Percentiles rank a stretch among this genome's conserved stretches.
These are phyloP conservation scores for Zootermopsis nevadensis DNA, from an alignment of 2,888 invertebrate genomes.

Conservation along the genomic window DNA sequence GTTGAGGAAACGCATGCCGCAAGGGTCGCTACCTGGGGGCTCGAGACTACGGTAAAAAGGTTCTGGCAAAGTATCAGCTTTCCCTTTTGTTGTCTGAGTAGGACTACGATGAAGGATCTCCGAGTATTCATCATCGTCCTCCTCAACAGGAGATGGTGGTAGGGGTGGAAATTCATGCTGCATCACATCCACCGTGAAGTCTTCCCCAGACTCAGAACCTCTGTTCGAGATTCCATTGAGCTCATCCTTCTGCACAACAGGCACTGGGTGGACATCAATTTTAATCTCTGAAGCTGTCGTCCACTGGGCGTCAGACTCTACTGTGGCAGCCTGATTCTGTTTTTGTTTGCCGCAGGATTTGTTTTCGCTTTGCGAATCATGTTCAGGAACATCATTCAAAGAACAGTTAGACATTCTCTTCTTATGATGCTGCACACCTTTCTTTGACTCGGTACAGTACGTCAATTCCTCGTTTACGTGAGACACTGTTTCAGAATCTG, in stretches of 20 bases:
- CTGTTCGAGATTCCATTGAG: neutral
- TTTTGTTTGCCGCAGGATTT: constrained; percentile 2
- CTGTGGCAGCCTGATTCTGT: constrained; percentile 40
- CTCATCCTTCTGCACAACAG: constrained; percentile 47
- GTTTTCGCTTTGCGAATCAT: neutral
- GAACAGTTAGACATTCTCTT: constrained; percentile 6
- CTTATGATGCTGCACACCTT: neutral
- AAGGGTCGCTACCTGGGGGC: constrained; percentile 56
- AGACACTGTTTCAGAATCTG: neutral
- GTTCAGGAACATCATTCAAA: neutral
- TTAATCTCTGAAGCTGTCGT: constrained; percentile 55
- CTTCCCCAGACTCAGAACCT: constrained; percentile 5
- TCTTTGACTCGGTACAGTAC: neutral
- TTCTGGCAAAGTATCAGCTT: constrained; percentile 56
- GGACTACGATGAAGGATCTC: constrained; percentile 70
- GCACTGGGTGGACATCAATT: constrained; percentile 52
- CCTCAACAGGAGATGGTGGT: constrained; percentile 86
- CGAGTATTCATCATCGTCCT: constrained; percentile 80
- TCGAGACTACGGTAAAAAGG: constrained; percentile 56
- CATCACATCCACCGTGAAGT: constrained; percentile 70
- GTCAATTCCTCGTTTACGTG: neutral
- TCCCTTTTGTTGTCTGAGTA: constrained; percentile 54
- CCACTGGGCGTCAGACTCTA: constrained; percentile 55
- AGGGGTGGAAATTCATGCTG: constrained; percentile 79
- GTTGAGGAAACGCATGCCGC: constrained; percentile 24